Base-by-base conservation (phyloP, 1,140 invertebrate genomes). In the Tetraneura akinire region DNA sequence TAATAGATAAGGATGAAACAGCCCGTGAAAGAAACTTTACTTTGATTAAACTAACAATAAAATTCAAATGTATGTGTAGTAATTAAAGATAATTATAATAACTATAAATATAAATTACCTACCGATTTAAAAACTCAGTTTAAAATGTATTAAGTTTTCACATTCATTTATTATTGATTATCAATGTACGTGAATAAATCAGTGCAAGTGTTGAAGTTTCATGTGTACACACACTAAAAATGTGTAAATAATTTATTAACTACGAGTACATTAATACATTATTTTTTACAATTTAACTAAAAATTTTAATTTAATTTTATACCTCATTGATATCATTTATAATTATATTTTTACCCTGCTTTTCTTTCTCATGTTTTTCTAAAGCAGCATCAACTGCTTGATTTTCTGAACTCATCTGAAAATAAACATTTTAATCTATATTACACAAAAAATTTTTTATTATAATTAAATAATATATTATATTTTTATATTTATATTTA, bases 331-430 rank as follows among this genome's bases (percentile, higher is more conserved):
- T 13, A 45, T 47, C 21, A n/a, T 32, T 45, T 21, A 47, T 26
- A 8, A 74, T 70, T 14, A 82, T 37, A 68, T 83, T 81, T 83
- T 83, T 83, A 47, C 76, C 83, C 6, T 80, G 64, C 23, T 82
- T 81, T 29, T 82, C 60, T 23, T 82, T 78, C 71, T 83, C 66
- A 37, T 84, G 83, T 64, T 81, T 83, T 62, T 83, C 82, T 68
- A 84, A 55, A 13, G 83, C 83, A 49, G 71, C 82, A 64, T 81
- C 82, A 53, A 84, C 80, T 60, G 83, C 81, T n/a, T 64, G 81
- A 80, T 84, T 83, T 70, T 83, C 83, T 81, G 81, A 82, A 51
- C 49, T 70, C 18, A 84, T 62, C 82, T 83, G 26, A 60, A 14
- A 60, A 26, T 14, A 1, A 14, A 57, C 21, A 57, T 57, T 16